These are phyloP conservation scores for Chrysoperla carnea DNA, from an alignment of 1,140 invertebrate genomes.

Conservation along the genomic window DNA sequence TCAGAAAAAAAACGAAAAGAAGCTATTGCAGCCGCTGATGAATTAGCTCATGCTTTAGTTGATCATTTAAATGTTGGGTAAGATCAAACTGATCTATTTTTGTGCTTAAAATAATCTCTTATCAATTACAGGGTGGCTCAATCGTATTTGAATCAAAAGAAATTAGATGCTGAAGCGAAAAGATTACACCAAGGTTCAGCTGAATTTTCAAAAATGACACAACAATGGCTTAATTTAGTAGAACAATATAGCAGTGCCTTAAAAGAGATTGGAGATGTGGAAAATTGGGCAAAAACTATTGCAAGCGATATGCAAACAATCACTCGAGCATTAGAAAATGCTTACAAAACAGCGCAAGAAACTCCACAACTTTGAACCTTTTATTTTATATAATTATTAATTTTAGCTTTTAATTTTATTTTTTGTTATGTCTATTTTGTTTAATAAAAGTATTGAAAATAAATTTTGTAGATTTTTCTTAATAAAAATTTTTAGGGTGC, in stretches of 20 bases:
- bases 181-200: constrained; percentile 86
- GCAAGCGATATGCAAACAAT: constrained; percentile 92
- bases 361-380: not conserved
- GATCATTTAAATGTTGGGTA: constrained; percentile 97
- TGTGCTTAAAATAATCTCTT: not conserved
- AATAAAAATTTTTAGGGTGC: too few relatives aligned
- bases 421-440: too few relatives aligned
- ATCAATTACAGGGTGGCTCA: constrained; percentile 59
- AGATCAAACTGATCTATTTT: constrained; percentile 9
- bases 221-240: constrained; percentile 87
- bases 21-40: constrained; percentile 77
- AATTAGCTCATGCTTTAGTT: constrained; percentile 83
- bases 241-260: constrained; percentile 90
- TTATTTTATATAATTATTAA: too few relatives aligned
- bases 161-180: constrained; percentile 92
- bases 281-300: constrained; percentile 95
- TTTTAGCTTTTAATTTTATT: too few relatives aligned
- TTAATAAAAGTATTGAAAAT: too few relatives aligned
- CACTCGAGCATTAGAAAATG: constrained; percentile 82
- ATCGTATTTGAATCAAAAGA: constrained; percentile 95
- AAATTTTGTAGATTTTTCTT: too few relatives aligned
- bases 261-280: constrained; percentile 97
- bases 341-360: constrained; percentile 66
- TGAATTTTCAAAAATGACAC: constrained; percentile 90
- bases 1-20: constrained; percentile 83